Conservation (phyloP, 2,888 invertebrate genomes). For the Andrena minutula region DNA sequence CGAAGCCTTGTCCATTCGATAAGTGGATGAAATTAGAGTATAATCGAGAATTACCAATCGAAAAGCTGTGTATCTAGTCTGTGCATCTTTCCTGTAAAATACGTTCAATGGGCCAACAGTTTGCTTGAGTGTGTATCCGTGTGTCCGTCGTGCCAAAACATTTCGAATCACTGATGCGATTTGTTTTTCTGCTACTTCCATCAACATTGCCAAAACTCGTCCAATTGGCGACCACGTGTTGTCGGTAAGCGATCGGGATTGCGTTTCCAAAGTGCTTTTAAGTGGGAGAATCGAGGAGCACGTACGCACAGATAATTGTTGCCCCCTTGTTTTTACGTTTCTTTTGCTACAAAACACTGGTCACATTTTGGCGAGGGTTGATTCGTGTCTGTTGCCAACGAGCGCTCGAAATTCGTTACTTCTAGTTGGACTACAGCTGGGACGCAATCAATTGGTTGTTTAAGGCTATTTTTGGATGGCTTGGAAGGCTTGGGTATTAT, state of each 20-base stretch:
- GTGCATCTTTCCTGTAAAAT: conserved; percentile 4
- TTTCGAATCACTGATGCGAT: conserved; percentile 32
- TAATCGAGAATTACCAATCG: conserved; percentile 5
- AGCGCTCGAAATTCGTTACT: conserved; percentile 31
- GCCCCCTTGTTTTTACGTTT: background rate
- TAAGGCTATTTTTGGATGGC: background rate
- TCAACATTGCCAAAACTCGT: conserved; percentile 56
- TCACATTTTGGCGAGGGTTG: conserved; percentile 11
- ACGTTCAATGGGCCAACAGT: conserved; percentile 10
- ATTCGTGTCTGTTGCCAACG: background rate
- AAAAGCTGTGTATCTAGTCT: conserved; percentile 2
- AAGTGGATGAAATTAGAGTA: background rate
- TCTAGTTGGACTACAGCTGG: background rate
- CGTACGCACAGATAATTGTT: conserved; percentile 13
- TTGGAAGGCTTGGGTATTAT: background rate
- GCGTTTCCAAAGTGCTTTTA: conserved; percentile 12
- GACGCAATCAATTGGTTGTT: background rate
- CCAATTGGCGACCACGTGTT: conserved; percentile 35
- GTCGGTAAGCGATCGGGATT: conserved; percentile 52
- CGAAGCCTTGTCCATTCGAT: conserved; percentile 28
- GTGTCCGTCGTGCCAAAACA: conserved; percentile 21
- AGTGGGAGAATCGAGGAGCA: conserved; percentile 7
- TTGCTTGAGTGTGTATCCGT: conserved; percentile 30
- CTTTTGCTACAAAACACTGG: conserved; percentile 6
- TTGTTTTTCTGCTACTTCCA: conserved; percentile 61